Percentiles rank a stretch among this genome's conserved stretches.
Evolutionary conservation across 2,888 invertebrate genomes (phyloP).

Genomic region (Villa cingulata): DNA sequence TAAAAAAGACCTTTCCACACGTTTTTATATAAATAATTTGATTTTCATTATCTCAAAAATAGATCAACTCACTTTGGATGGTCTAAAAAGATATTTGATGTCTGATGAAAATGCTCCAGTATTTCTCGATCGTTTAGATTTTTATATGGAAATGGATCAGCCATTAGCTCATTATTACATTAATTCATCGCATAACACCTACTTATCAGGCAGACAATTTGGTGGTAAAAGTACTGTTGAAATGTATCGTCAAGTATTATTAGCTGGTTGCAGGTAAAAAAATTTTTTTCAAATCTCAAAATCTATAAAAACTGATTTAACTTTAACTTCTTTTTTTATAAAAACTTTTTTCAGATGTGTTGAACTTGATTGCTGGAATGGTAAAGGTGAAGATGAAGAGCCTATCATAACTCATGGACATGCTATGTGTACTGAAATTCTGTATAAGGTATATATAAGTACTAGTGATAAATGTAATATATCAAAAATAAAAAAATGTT

Average conservation of each 20-base stretch:
- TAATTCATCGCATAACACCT: conserved; percentile 96
- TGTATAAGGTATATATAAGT: conserved; percentile 57
- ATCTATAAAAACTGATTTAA: too few species aligned
- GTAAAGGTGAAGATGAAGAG: conserved; percentile 93
- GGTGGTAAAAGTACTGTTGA: conserved; percentile 97
- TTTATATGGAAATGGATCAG: conserved; percentile 99
- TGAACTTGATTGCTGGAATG: conserved; percentile 98
- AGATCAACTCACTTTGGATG: conserved; percentile 84
- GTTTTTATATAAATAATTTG: conserved; percentile 4
- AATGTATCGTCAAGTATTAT: conserved; percentile 94
- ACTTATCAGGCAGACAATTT: conserved; percentile 88
- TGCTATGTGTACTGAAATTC: conserved; percentile 99
- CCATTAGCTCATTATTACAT: conserved; percentile 97
- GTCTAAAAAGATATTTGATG: conserved; percentile 96
- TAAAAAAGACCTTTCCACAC: neutral
- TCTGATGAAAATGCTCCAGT: conserved; percentile 99
- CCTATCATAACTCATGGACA: conserved; percentile 99
- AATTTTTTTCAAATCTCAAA: too few species aligned
- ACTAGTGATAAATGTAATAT: too few species aligned
- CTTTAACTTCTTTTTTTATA: too few species aligned
- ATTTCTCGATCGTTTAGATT: conserved; percentile 92
- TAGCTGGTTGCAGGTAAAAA: conserved; percentile 84
- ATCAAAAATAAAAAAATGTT: too few species aligned
- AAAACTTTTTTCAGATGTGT: conserved; percentile 65
- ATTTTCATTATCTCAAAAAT: too few species aligned